Base-by-base conservation (phyloP, 2,113 vertebrate species). In the Apodemus speciosus region DNA sequence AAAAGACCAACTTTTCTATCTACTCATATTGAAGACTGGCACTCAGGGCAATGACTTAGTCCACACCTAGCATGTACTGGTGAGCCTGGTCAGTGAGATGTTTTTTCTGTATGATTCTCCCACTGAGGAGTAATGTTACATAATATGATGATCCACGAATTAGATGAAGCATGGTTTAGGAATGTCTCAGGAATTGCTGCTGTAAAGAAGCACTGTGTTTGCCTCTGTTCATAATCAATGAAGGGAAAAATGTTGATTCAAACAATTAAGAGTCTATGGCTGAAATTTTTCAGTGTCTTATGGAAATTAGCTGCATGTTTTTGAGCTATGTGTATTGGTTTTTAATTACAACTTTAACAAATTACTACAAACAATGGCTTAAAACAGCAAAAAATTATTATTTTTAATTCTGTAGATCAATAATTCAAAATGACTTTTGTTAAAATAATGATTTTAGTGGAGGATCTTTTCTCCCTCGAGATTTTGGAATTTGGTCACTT, bases 171-270 rank as follows among this genome's bases (percentile, higher is more conserved):
- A 64, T 27, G 40, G 2, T 46, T 46, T 60, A 30, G 43, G 30
- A 92, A 46, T 62, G 21, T 18, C 66, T 49, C 49, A 40, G 43
- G 23, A 92, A 88, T n/a, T 83, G 30, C n/a, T 68, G 4, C 83
- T 76, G 51, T 32, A 60, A 92, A 60, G 11, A 79, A 49, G 3
- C 40, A 15, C 11, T 21, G 0, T 62, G n/a, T 72, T 93, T 49
- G 85, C 60, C 51, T 90, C 68, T 83, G 58, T 30, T 89, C 23
- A 53, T 56, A 20, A 32, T 53, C 38, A 32, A 69, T 43, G 30
- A 86, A 92, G 51, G 64, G 9, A 71, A 69, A 95, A 84, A 80
- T 75, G 2, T n/a, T 66, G 91, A 89, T 10, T 84, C 62, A 27
- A 86, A 81, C 85, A 77, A 66, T 75, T 58, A 81, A 79, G n/a